A percentile compares a stretch with the other conserved stretches of the same genome.
phyloP scores from a whole-genome alignment of 1,140 invertebrate genomes.

The Homalodisca vitripennis region DNA sequence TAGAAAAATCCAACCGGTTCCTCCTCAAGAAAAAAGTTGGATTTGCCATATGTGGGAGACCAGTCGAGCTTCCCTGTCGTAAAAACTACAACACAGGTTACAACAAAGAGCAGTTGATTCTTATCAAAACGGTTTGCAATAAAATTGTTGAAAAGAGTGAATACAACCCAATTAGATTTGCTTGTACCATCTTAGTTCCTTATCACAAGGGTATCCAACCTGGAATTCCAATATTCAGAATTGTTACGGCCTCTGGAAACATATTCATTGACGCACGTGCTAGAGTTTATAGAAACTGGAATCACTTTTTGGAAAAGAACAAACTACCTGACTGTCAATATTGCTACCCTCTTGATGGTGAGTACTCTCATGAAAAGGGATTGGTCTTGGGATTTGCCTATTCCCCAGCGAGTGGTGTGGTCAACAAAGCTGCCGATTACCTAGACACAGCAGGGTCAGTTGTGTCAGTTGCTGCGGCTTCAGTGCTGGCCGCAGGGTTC shows the following conservation, averaged over 20 bases:
- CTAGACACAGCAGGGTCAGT: conserved; percentile 10
- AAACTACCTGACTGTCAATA: conserved; percentile 23
- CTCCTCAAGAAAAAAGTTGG: conserved; percentile 22
- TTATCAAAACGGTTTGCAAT: conserved; percentile 12
- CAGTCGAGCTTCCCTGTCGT: neutral
- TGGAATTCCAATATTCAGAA: conserved; percentile 11
- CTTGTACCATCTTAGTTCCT: conserved; percentile 12
- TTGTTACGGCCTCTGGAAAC: neutral
- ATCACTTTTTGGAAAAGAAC: conserved; percentile 5
- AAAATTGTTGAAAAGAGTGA: conserved; percentile 21
- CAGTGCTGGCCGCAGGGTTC: neutral
- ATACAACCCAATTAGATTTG: conserved; percentile 1
- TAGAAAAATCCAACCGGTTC: conserved; percentile 15
- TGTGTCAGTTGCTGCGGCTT: neutral
- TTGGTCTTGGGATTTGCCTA: neutral
- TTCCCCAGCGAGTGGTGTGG: conserved; percentile 3
- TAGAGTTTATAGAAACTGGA: conserved; percentile 12
- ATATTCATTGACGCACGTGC: conserved; percentile 6
- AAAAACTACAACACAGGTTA: conserved; percentile 23
- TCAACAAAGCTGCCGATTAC: conserved; percentile 12
- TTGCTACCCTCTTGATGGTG: conserved; percentile 1
- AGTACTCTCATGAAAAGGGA: neutral
- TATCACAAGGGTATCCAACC: neutral
- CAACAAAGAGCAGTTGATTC: neutral
- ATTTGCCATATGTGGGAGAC: conserved; percentile 23